Evolutionary conservation across 2,888 invertebrate species (phyloP), one percentile per base, ranked within the genome.

Genomic region (Anagyrus pseudococci): DNA sequence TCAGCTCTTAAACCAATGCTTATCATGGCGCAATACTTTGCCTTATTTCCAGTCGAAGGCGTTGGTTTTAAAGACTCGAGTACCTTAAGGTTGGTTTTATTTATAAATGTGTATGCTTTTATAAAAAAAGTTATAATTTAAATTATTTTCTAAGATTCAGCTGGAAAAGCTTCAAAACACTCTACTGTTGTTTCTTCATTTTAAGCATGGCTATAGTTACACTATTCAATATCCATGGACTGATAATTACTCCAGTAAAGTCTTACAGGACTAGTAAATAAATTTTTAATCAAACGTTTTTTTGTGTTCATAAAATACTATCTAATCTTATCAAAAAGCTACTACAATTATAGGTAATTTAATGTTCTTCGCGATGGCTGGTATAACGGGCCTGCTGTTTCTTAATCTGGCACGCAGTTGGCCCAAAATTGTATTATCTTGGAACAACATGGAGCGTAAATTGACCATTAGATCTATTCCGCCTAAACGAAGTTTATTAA

Each of bases 281-380:
- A 10, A 29, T 29, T 29, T 29, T 4, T 29, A 29, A 7, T 29
- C 6, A 29, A 4, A 29, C 10, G 4, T 29, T 29, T 29, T 29
- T 29, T 29, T 29, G 10, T 29, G 10, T 29, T 75, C 70, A 60
- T 26, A 19, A n/a, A 15, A 4, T 3, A 19, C 0, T 8, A n/a
- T 4, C 19, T 19, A 22, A 25, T 41, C 4, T 29, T 7, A 29
- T 29, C 10, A 4, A 29, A 29, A 29, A 29, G 29, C 19, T 57
- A 49, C n/a, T n/a, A n/a, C n/a, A n/a, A n/a, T n/a, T 33, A 0
- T 25, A 72, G 71, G 70, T 37, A 79, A 78, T 59, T 70, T 84
- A 2, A 78, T 87, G 65, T 89, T 88, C 76, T 87, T 85, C 64
- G 82, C 80, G 0, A 85, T 86, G 53, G 83, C 84, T 0, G 69